Base-by-base conservation (phyloP, 2,888 invertebrate genomes). In the Philereme vetulata region DNA sequence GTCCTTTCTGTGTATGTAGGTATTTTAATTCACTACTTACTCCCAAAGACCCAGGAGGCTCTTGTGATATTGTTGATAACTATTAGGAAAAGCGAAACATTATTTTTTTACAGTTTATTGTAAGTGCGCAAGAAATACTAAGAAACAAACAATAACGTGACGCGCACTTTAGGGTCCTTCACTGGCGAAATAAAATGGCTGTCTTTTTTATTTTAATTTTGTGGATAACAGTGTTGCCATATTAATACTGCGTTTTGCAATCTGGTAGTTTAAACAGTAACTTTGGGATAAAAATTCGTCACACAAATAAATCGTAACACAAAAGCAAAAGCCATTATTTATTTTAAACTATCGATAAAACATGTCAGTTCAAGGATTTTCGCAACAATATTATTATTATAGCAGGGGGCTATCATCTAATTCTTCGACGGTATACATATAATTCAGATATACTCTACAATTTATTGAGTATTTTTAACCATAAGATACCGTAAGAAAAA, bases 291-390 rank as follows among this genome's bases (percentile, higher is more conserved):
- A 59, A 59, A 60, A 50, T 35, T 54, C 59, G 59, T 59, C 46
- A 54, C 54, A 59, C 59, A 59, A 59, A 50, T 54, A 54, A 59
- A 59, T 54, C 50, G 32, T 54, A 54, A 59, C 59, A 54, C 59
- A 54, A 60, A 54, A 60, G 59, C 48, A 61, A 21, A 62, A 38
- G 59, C 61, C 51, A 51, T 53, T 50, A n/a, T n/a, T n/a, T 56
- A 45, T 56, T 57, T 58, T 58, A 51, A 60, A 56, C 56, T 51
- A 47, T 36, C 46, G 11, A 11, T 35, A 51, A 34, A 43, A 35
- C 5, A 35, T 5, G 35, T 35, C 35, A 35, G 35, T 35, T 35
- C 38, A 11, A 4, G 38, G 32, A 4, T 32, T n/a, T 49, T 11
- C 43, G 51, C 7, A 43, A 51, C 54, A 46, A 51, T 51, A 42